These are phyloP conservation scores for Cephalopachus bancanus DNA, from an alignment of 2,797 vertebrate genomes.

Conservation along the genomic window DNA sequence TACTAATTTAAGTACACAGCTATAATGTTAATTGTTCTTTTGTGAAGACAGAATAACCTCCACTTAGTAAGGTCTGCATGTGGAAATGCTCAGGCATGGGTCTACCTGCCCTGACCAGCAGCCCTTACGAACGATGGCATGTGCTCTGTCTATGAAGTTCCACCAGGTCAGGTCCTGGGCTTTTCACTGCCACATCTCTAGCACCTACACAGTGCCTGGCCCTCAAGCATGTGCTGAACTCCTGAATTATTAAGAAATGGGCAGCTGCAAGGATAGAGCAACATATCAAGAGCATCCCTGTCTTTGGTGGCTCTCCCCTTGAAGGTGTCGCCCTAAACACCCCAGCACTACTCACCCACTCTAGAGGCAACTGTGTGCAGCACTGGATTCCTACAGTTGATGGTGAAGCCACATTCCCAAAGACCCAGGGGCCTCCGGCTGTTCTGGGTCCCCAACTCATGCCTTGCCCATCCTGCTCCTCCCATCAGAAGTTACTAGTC, in stretches of 20 bases:
- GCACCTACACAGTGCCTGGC: not conserved
- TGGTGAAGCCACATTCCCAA: not conserved
- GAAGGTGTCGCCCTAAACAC: not conserved
- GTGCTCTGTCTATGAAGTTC: not conserved
- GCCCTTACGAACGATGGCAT: not conserved
- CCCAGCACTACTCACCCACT: not conserved
- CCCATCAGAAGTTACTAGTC: not conserved
- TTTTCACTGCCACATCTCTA: not conserved
- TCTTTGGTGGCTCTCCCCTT: not conserved
- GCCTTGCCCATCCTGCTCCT: not conserved
- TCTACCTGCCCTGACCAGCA: too few relatives aligned
- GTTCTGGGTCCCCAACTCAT: accelerated
- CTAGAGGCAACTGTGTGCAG: not conserved
- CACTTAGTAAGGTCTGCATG: not conserved
- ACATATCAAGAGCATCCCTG: accelerated
- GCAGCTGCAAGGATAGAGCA: not conserved
- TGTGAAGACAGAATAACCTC: not conserved
- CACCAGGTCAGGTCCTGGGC: too few relatives aligned
- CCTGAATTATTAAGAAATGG: not conserved
- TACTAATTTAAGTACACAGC: too few relatives aligned
- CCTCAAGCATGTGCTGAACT: accelerated
- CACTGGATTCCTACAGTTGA: not conserved
- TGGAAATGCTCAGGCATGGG: accelerated
- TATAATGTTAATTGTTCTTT: not conserved
- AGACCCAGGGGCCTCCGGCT: not conserved